Base-by-base conservation (phyloP, 30 jellyfish, hydroid and myxozoan species). In the Mastigias papua region DNA sequence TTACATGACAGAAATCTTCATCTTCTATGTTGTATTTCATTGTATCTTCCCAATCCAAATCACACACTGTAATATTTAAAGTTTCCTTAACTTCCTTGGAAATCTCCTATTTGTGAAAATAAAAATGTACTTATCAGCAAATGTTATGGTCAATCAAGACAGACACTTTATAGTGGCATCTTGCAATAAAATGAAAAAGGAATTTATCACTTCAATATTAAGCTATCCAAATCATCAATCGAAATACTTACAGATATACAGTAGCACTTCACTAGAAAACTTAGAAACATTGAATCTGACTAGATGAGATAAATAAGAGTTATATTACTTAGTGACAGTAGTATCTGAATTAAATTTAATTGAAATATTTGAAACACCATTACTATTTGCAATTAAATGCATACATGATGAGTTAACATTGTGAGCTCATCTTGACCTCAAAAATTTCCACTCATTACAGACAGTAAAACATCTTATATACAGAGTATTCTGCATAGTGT, bases 21-120 rank as follows among this genome's bases (percentile, higher is more conserved):
- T 92, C 91, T 22, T 94, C 34, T 72, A 92, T 69, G 23, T 57
- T 33, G 68, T 48, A 87, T 34, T 46, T 80, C 85, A 92, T 69
- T 1, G 73, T 19, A 73, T 92, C 98, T 76, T 92, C 98, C 98
- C 98, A 92, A 23, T 91, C 96, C 81, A 91, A 57, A 30, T 76
- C 42, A 81, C 86, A 48, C 20, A 69, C 61, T 16, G 87, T 81
- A n/a, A 81, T 49, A 27, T 73, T 67, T 48, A 74, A 42, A 1
- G 60, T 27, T 61, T 54, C 30, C 34, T 37, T 72, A 16, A 73
- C 57, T 75, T 50, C 48, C 34, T 73, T 86, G 1, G 78, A 74
- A 33, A 34, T 69, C 48, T 73, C 89, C 95, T 86, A 19, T 9
- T 54, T 0, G 54, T 42, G 13, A 42, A 4, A 42, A 42, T 8